Evolutionary conservation across 2,113 vertebrate species (phyloP).

Genomic region (Cyphomyrus plagiostoma): DNA sequence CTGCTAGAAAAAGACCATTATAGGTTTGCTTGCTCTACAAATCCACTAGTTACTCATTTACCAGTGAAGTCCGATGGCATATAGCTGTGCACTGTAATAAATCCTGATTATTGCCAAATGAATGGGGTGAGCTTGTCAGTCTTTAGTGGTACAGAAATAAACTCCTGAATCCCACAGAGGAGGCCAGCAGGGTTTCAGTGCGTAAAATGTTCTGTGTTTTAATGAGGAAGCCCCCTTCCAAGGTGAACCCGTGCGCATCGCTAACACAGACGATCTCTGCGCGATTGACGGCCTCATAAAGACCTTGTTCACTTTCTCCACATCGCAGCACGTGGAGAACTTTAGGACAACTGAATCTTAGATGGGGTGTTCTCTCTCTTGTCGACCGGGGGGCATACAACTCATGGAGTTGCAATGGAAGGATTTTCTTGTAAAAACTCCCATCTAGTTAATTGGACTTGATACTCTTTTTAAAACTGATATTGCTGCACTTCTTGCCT

Average conservation of each 20-base stretch:
- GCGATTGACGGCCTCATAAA: background rate
- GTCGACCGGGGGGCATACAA: background rate
- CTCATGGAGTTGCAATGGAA: background rate
- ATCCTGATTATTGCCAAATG: background rate
- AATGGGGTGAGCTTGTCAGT: background rate
- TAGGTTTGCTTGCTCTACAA: background rate
- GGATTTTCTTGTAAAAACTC: background rate
- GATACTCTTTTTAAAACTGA: background rate
- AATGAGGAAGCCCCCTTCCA: background rate
- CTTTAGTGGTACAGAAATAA: background rate
- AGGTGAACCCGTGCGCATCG: background rate
- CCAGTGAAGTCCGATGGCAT: background rate
- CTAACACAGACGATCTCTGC: background rate
- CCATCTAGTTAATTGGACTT: background rate
- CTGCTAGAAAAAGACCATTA: background rate
- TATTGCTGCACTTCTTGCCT: background rate
- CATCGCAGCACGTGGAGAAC: background rate
- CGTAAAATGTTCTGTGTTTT: background rate
- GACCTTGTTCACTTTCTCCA: background rate
- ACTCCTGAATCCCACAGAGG: background rate
- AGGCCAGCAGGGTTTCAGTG: background rate
- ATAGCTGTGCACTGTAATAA: background rate
- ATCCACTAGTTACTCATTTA: background rate
- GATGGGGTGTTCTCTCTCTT: background rate
- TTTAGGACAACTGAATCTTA: background rate